These are phyloP conservation scores for Myodes glareolus DNA, from an alignment of 2,113 vertebrate genomes.

Conservation along the genomic window DNA sequence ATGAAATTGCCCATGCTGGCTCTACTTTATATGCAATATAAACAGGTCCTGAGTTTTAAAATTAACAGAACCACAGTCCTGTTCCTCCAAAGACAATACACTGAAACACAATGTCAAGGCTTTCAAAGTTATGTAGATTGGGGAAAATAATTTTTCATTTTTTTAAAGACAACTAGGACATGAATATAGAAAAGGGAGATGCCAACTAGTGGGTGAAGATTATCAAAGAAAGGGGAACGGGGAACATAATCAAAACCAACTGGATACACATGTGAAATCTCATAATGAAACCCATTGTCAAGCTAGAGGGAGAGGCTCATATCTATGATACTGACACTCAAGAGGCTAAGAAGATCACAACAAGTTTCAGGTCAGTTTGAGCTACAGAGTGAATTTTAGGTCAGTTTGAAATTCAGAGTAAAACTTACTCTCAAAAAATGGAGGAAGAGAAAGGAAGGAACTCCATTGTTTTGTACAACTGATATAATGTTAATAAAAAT, in stretches of 20 bases:
- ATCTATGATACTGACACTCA: background rate
- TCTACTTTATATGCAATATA: background rate
- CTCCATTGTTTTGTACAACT: background rate
- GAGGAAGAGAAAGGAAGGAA: background rate
- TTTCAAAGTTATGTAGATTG: background rate
- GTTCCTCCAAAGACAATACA: background rate
- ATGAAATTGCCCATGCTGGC: background rate
- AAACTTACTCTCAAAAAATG: background rate
- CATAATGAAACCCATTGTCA: background rate
- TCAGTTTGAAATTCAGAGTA: background rate
- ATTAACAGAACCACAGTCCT: background rate
- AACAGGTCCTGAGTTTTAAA: background rate
- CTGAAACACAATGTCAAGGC: background rate
- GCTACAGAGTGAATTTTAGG: background rate
- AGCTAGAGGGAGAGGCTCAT: background rate
- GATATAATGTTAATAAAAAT: background rate
- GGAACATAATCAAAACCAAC: background rate
- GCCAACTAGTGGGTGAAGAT: background rate
- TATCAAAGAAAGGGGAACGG: background rate
- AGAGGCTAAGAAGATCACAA: background rate
- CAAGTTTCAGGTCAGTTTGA: background rate
- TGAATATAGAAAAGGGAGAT: background rate
- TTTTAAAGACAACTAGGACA: background rate
- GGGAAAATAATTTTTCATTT: conserved; percentile 15
- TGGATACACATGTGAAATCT: background rate